These are phyloP conservation scores for Silurus aristotelis DNA, from an alignment of 2,797 vertebrate species.

Conservation along the genomic window DNA sequence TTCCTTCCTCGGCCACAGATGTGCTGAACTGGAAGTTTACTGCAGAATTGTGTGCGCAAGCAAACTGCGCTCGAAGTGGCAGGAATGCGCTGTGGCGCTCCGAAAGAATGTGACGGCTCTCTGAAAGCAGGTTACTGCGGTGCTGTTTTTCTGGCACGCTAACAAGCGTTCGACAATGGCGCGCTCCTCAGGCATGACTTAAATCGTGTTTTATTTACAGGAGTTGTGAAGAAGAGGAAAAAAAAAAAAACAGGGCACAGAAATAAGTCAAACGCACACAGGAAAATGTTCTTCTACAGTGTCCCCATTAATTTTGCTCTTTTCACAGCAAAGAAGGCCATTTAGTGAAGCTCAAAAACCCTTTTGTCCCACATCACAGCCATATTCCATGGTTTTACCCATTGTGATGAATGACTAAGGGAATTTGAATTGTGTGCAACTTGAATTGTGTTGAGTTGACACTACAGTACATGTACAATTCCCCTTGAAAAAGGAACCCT, in stretches of 20 bases:
- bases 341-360: no score
- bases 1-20: constrained; percentile 35
- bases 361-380: no score
- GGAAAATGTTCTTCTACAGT: no score
- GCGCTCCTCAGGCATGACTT: neutral
- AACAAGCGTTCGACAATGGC: constrained; percentile 18
- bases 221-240: neutral
- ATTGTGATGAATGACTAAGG: no score
- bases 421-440: no score
- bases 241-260: constrained; percentile 1
- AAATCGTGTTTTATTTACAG: constrained; percentile 38
- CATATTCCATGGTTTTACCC: no score
- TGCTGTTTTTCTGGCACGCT: constrained; percentile 7
- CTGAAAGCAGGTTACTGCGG: constrained; percentile 19
- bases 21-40: neutral
- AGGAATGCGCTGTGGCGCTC: constrained; percentile 13
- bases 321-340: no score
- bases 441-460: no score
- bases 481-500: no score
- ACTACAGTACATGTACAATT: no score
- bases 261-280: neutral
- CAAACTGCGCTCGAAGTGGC: neutral
- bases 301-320: no score
- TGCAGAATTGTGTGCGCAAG: neutral
- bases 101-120: constrained; percentile 15